Evolutionary conservation across 1,140 invertebrate species (phyloP), one percentile per base, ranked within the genome.

Genomic region (Arion vulgaris): DNA sequence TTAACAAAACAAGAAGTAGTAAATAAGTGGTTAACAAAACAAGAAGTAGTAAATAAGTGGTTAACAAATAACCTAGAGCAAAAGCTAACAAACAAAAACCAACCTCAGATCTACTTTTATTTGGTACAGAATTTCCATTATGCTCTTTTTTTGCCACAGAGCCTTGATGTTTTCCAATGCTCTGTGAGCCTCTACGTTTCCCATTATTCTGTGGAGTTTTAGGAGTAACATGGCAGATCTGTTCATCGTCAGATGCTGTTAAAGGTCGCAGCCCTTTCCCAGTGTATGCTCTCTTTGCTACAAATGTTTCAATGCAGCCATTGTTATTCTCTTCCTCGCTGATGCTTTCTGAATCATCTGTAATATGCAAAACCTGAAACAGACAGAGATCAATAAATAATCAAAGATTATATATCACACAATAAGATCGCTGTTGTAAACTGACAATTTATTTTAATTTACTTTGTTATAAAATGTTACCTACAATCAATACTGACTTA

Each of bases 321-420:
- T 66, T 78, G 57, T 78, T 68, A 34, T 77, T 39, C 0, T 77
- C n/a, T 68, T 78, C 57, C 36, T 78, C 17, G 26, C 9, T 41
- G 13, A 15, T 17, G 0, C 0, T 0, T 34, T n/a, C 75, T 15
- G 69, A 17, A 36, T 32, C n/a, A 77, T 77, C 75, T 62, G 11
- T 62, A 17, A 77, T 66, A 36, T 77, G 75, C 32, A 77, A 34
- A 45, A 77, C 75, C 75, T 77, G n/a, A 28, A 53, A n/a, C n/a
- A n/a, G n/a, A n/a, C n/a, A n/a, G n/a, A n/a, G n/a, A n/a, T n/a
- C n/a, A n/a, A n/a, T n/a, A n/a, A n/a, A n/a, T n/a, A n/a, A n/a
- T n/a, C n/a, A n/a, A n/a, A n/a, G n/a, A n/a, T n/a, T n/a, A n/a
- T n/a, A n/a, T n/a, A n/a, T n/a, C n/a, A n/a, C n/a, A n/a, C n/a